A percentile compares a stretch with the other conserved stretches of the same genome.
Conservation (phyloP, 2,113 vertebrate species). For the Ceyx melanurus region DNA sequence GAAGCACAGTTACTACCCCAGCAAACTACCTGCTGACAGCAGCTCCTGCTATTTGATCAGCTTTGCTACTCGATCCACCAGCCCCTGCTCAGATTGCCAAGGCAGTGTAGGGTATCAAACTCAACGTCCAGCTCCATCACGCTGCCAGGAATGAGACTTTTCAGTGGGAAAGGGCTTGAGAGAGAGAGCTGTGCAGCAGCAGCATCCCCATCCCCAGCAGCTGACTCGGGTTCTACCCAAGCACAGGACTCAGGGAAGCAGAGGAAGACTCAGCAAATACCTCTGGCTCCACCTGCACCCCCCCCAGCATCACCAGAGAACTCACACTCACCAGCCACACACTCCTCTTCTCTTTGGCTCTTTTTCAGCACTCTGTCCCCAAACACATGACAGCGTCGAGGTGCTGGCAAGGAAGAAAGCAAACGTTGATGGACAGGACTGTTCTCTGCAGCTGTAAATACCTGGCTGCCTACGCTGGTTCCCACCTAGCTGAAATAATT, state of each 20-base stretch:
- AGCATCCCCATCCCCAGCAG: not conserved
- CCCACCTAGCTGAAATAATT: not conserved
- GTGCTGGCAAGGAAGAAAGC: slow-evolving; percentile 48
- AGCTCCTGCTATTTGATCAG: not conserved
- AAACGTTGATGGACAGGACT: not conserved
- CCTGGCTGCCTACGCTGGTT: not conserved
- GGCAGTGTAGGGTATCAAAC: not conserved
- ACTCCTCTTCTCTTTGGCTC: not conserved
- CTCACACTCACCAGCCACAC: slow-evolving; percentile 32
- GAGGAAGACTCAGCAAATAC: not conserved
- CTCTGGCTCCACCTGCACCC: fast-evolving
- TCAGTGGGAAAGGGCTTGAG: not conserved
- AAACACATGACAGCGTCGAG: slow-evolving; percentile 22
- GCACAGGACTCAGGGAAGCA: not conserved
- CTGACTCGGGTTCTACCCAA: not conserved
- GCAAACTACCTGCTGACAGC: not conserved
- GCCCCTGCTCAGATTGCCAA: not conserved
- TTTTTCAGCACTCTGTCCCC: slow-evolving; percentile 29
- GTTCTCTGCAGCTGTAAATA: not conserved
- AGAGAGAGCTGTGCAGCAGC: not conserved
- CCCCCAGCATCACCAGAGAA: not conserved
- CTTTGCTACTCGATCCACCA: not conserved
- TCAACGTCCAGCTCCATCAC: not conserved
- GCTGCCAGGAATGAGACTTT: not conserved
- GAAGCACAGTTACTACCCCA: not conserved